Evolutionary conservation across 2,113 vertebrate genomes (phyloP).

Genomic region (Larimichthys crocea): DNA sequence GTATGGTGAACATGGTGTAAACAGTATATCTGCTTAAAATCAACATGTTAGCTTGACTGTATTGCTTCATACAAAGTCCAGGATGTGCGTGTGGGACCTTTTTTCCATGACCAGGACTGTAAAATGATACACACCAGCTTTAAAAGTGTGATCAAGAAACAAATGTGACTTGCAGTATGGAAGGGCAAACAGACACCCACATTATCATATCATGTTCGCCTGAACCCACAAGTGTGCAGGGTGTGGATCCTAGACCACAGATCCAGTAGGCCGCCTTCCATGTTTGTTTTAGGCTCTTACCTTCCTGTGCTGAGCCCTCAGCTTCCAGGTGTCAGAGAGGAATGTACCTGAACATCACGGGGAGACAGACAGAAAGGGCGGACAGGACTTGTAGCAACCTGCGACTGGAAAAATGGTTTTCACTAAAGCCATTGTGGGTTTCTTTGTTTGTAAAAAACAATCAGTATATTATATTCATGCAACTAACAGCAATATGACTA

Average conservation of each 20-base stretch:
- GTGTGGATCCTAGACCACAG: conserved; percentile 33
- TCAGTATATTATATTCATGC: neutral
- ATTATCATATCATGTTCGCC: neutral
- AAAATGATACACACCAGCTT: neutral
- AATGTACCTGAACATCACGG: conserved; percentile 65
- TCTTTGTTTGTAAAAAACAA: conserved; percentile 26
- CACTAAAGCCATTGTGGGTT: conserved; percentile 14
- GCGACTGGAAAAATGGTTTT: conserved; percentile 39
- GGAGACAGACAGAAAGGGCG: conserved; percentile 35
- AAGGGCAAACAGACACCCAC: neutral
- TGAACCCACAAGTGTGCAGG: conserved; percentile 13
- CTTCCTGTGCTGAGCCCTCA: conserved; percentile 72
- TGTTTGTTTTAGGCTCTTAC: conserved; percentile 59
- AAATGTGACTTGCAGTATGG: neutral
- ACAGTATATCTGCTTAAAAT: no score
- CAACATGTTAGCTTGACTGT: no score
- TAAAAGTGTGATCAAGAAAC: neutral
- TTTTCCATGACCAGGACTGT: neutral
- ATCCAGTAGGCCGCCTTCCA: conserved; percentile 41
- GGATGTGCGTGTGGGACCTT: no score
- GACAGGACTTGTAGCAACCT: conserved; percentile 70
- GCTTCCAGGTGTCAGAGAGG: conserved; percentile 78
- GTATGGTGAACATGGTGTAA: no score
- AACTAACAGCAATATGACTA: neutral
- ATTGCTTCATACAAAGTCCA: no score